These are phyloP conservation scores for Puma concolor DNA, from an alignment of 2,113 vertebrate species.

Conservation along the genomic window DNA sequence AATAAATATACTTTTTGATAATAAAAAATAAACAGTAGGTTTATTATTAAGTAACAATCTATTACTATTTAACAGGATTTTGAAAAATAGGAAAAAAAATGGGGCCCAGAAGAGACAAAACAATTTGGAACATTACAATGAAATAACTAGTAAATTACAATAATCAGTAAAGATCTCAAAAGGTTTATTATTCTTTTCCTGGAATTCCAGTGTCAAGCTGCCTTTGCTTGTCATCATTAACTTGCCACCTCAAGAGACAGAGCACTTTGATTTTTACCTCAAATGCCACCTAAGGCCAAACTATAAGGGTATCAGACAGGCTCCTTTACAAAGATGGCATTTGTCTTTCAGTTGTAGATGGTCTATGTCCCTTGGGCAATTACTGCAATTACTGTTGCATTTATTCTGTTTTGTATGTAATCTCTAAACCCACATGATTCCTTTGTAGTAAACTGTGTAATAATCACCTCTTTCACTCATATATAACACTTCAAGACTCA, in stretches of 20 bases:
- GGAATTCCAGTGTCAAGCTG: not conserved
- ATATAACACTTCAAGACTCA: not conserved
- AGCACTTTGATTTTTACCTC: slow-evolving; percentile 30
- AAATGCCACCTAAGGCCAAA: slow-evolving; percentile 20
- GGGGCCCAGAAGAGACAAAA: not conserved
- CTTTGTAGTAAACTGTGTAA: slow-evolving; percentile 32
- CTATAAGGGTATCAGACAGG: not conserved
- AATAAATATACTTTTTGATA: not conserved
- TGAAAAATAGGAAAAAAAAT: not conserved
- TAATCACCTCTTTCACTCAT: slow-evolving; percentile 30
- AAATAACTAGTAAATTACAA: not conserved
- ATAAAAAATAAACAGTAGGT: not conserved
- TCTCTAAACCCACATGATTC: not conserved
- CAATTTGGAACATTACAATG: not conserved
- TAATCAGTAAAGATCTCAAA: not conserved
- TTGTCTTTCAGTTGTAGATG: not conserved
- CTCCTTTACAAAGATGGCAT: not conserved
- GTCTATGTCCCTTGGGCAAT: slow-evolving; percentile 22
- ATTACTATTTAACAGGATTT: not conserved
- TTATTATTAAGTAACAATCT: not conserved
- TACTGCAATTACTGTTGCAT: slow-evolving; percentile 4
- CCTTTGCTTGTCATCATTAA: not conserved
- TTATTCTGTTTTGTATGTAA: slow-evolving; percentile 44
- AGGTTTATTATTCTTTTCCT: not conserved
- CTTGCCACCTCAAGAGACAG: not conserved